These are phyloP conservation scores for Salvelinus fontinalis DNA, from an alignment of 2,113 vertebrate species.

Conservation along the genomic window DNA sequence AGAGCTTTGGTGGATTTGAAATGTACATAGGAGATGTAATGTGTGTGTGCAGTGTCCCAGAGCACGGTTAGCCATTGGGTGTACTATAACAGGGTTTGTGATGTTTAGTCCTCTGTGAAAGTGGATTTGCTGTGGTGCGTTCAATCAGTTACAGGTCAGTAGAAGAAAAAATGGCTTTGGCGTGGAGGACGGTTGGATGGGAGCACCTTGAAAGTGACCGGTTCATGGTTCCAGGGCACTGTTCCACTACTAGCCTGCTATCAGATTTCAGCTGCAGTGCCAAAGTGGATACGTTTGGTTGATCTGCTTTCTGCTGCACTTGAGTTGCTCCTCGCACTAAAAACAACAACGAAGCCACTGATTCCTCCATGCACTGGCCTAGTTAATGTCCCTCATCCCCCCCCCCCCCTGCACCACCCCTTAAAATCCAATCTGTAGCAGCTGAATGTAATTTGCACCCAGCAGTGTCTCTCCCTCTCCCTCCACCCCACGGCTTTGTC, in stretches of 20 bases:
- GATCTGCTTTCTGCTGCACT: neutral
- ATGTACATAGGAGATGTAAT: neutral
- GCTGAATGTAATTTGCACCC: slow-evolving; percentile 27
- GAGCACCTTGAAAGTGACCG: neutral
- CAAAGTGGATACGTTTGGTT: neutral
- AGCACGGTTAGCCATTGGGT: neutral
- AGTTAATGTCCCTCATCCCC: slow-evolving; percentile 7
- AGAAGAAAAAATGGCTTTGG: neutral
- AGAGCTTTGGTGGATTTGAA: neutral
- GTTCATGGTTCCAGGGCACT: neutral
- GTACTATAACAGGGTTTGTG: neutral
- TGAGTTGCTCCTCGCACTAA: neutral
- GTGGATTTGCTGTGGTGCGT: neutral
- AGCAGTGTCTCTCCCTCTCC: slow-evolving; percentile 3
- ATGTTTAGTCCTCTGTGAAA: neutral
- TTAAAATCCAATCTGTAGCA: slow-evolving; percentile 15
- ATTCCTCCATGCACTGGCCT: slow-evolving; percentile 17
- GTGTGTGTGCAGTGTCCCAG: neutral
- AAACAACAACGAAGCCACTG: neutral
- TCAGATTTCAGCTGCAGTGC: neutral
- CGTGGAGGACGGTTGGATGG: neutral
- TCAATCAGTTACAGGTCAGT: neutral
- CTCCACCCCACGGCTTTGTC: slow-evolving; percentile 4
- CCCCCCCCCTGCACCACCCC: neutral
- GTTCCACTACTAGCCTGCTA: neutral